These are phyloP conservation scores for Arvicanthis niloticus DNA, from an alignment of 2,113 vertebrate genomes.

Conservation along the genomic window DNA sequence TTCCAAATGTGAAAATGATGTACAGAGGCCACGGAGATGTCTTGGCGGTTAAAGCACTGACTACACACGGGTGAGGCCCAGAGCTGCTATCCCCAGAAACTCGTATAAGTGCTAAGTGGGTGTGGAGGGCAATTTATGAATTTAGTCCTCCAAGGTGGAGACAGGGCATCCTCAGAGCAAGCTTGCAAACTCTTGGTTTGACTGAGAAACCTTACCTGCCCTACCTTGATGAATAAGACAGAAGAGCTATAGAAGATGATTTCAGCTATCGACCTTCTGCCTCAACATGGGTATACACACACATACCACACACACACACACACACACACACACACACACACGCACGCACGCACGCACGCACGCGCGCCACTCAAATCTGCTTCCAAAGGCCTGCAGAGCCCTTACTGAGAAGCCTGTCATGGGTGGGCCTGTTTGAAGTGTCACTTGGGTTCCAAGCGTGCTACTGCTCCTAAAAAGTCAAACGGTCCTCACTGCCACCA, in stretches of 20 bases:
- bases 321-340: not conserved
- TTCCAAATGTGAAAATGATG: not conserved
- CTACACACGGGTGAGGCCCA: not conserved
- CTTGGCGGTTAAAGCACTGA: not conserved
- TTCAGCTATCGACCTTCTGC: not conserved
- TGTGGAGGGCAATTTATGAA: not conserved
- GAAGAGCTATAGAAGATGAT: not conserved
- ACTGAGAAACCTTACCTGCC: not conserved
- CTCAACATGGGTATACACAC: not conserved
- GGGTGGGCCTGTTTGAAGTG: not conserved
- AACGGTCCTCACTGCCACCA: not conserved
- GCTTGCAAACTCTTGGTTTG: not conserved
- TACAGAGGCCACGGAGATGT: not conserved
- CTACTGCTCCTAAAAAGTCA: constrained; percentile 18
- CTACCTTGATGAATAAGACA: not conserved
- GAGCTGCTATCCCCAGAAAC: not conserved
- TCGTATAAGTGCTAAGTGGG: not conserved
- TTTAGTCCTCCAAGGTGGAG: not conserved
- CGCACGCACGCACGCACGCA: not conserved
- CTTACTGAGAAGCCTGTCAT: not conserved
- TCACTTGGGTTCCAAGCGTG: constrained; percentile 27
- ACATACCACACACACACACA: not conserved
- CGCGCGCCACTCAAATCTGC: not conserved
- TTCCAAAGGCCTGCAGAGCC: not conserved
- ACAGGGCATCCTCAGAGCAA: not conserved